Evolutionary conservation across 1,140 invertebrate genomes (phyloP), one percentile per base, ranked within the genome.

Genomic region (Diachasmimorpha longicaudata): DNA sequence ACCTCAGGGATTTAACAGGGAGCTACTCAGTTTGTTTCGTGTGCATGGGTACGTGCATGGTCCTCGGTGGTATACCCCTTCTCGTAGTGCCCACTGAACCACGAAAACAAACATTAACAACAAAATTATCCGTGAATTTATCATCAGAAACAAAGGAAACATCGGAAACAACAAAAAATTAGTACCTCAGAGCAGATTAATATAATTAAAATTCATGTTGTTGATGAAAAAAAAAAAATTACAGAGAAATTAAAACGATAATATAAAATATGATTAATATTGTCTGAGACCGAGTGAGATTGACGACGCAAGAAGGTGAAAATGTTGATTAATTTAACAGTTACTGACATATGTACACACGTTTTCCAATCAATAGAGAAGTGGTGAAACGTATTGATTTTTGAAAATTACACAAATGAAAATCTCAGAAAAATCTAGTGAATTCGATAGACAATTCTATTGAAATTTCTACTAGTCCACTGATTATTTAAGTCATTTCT

Each of bases 1-100:
- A 92, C 23, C 77, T 94, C 21, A 89, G 92, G 9, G 93, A 94
- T 81, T 88, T 93, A 0, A 93, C 93, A 0, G 93, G 93, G 13
- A 92, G 92, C 70, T 94, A 94, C 80, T 90, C 90, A 0, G 90
- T 92, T 77, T 93, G 92, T 83, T 94, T 94, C 85, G 91, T 93
- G 78, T 93, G 93, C 77, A 94, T 94, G 93, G 93, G 93, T 11
- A 92, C 93, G 4, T 93, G 93, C 79, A 94, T 94, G 93, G 90
- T 93, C 0, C 83, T 93, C 48, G 93, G 93, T 66, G 92, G 92
- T 72, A 84, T 93, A 42, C 93, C 93, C 3, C 82, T 93, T 19
- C 84, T 93, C 25, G 85, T 90, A 11, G 91, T 91, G 85, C 89
- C 83, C 83, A 88, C 78, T 81, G 90, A 82, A 77, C 83, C 70